Evolutionary conservation across 2,113 vertebrate species (phyloP).

Genomic region (Calyptommatus sinebrachiatus): DNA sequence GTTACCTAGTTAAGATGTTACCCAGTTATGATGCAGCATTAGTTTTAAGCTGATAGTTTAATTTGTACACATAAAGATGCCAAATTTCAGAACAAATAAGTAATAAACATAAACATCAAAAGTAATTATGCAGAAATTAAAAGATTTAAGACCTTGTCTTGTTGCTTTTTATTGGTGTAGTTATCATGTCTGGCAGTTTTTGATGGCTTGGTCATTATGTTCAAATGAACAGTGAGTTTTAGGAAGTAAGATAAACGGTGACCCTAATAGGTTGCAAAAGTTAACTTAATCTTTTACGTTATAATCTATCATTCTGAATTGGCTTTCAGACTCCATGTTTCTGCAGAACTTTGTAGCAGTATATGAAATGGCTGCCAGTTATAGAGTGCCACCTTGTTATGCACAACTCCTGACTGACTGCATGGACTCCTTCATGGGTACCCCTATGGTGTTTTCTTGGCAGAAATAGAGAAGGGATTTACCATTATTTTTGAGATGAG

Average conservation of each 20-base stretch:
- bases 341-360: neutral
- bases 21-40: neutral
- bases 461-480: no score
- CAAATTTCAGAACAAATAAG: slow-evolving; percentile 19
- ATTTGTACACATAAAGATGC: slow-evolving; percentile 2
- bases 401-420: no score
- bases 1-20: neutral
- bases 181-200: neutral
- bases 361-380: neutral
- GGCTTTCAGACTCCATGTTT: neutral
- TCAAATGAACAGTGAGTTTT: slow-evolving; percentile 8
- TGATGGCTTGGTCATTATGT: slow-evolving; percentile 18
- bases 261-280: neutral
- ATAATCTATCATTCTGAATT: neutral
- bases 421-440: no score
- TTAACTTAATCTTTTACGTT: neutral
- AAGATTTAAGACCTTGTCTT: neutral
- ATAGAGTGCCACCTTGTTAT: no score
- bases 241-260: slow-evolving; percentile 12
- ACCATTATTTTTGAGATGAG: no score
- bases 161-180: slow-evolving; percentile 2
- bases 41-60: neutral
- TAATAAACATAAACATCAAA: slow-evolving; percentile 10
- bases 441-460: no score
- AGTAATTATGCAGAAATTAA: slow-evolving; percentile 5